Evolutionary conservation across 2,113 vertebrate genomes (phyloP), one percentile per base, ranked within the genome.

Genomic region (Dolichotis patagonum): DNA sequence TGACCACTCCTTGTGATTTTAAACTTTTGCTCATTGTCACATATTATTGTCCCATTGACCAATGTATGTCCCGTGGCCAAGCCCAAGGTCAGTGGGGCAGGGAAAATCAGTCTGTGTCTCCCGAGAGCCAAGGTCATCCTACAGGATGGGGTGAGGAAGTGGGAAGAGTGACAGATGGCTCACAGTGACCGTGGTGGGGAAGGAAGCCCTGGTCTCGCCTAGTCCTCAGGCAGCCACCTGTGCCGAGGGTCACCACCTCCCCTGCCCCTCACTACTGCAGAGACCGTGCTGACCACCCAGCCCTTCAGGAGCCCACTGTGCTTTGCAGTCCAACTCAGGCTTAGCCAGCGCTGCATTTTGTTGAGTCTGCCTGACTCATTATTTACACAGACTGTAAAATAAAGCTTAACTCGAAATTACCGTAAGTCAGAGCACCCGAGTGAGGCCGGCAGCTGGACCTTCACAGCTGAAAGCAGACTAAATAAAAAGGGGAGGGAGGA

Each of bases 301-400:
- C 38, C 41, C 95, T 81, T 9, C 35, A 73, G 94, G 81, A 85
- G 88, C 84, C 80, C 75, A 80, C 65, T 83, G 24, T 22, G 60
- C 92, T 80, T 10, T 22, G 19, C 75, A 96, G 92, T 58, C 71
- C 28, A 56, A 75, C 93, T 90, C 86, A 62, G 89, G 54, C 94
- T 96, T 83, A 89, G 30, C 67, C 54, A 0, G 0, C n/a, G 0
- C 96, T 96, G 96, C 83, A 38, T 98, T 98, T 97, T 95, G 97
- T 60, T 89, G 90, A 97, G 93, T 97, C 75, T 98, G 85, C 94
- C 87, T 96, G 97, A 91, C 91, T 98, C 97, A 54, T 98, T 98
- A 97, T 98, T 98, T 98, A 98, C 96, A 97, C 46, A 96, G 97
- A 84, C 93, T 97, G 91, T 98, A 98, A 98, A 98, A 92, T 96